Percentiles rank a stretch among this genome's conserved stretches.
Evolutionary conservation across 2,113 vertebrate genomes (phyloP).

Genomic region (Daubentonia madagascariensis): DNA sequence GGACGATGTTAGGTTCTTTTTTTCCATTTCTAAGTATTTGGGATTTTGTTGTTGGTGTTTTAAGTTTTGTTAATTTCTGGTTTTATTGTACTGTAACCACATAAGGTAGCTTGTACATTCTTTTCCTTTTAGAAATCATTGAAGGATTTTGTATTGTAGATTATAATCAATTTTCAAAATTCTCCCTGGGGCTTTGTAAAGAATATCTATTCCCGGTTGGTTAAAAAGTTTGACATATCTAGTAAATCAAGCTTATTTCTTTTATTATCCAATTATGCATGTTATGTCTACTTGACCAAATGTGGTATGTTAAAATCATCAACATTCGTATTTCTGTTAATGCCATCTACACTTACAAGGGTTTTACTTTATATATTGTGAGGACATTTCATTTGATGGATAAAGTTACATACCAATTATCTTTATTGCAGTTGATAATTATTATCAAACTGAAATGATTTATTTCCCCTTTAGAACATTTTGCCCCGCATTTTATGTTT

Average conservation of each 20-base stretch:
- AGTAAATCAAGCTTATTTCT: constrained; percentile 65
- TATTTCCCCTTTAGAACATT: constrained; percentile 2
- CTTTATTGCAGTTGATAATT: constrained; percentile 2
- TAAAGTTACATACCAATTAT: constrained; percentile 14
- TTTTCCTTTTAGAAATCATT: constrained; percentile 39
- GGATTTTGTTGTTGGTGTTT: not conserved
- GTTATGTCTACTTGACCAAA: constrained; percentile 68
- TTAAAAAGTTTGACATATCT: constrained; percentile 56
- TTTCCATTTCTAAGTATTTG: not conserved
- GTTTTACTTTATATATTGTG: not conserved
- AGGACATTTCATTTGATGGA: constrained; percentile 1
- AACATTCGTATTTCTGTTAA: constrained; percentile 35
- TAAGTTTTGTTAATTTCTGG: constrained; percentile 1
- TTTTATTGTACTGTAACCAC: not conserved
- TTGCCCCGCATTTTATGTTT: not conserved
- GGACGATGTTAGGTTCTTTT: not conserved
- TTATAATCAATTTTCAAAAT: constrained; percentile 53
- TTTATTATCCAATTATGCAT: constrained; percentile 69
- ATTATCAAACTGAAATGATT: constrained; percentile 21
- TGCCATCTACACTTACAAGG: not conserved
- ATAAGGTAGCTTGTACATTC: not conserved
- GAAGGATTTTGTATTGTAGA: constrained; percentile 24
- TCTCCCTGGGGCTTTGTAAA: constrained; percentile 39
- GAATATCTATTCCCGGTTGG: constrained; percentile 49
- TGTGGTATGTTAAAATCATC: constrained; percentile 59